These are phyloP conservation scores for Druon quercuslanigerum DNA, from an alignment of 1,140 invertebrate genomes.

Conservation along the genomic window DNA sequence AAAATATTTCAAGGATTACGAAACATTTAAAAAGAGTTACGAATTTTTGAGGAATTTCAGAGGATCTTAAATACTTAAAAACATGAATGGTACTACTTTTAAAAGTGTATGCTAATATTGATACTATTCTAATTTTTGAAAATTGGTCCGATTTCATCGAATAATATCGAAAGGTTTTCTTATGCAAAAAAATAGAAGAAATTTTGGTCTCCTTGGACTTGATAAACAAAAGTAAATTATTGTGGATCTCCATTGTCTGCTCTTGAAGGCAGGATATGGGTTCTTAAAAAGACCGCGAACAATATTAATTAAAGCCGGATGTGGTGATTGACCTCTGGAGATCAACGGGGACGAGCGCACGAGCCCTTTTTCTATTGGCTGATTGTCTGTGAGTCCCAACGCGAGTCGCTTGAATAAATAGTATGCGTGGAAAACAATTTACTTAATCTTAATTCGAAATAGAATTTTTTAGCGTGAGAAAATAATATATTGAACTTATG, in stretches of 20 bases:
- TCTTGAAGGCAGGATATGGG: constrained; percentile 57
- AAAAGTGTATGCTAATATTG: too few relatives aligned
- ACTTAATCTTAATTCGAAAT: neutral
- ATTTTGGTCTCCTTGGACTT: too few relatives aligned
- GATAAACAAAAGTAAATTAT: neutral
- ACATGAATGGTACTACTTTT: too few relatives aligned
- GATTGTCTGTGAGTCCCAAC: neutral
- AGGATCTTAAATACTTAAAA: too few relatives aligned
- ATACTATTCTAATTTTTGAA: too few relatives aligned
- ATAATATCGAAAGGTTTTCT: too few relatives aligned
- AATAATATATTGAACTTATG: too few relatives aligned
- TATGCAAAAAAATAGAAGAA: neutral
- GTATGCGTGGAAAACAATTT: neutral
- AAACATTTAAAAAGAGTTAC: too few relatives aligned
- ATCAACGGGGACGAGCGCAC: constrained; percentile 53
- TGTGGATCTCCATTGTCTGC: neutral
- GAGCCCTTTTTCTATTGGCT: constrained; percentile 51
- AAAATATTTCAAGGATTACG: too few relatives aligned
- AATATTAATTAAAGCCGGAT: constrained; percentile 70
- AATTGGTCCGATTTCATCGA: too few relatives aligned
- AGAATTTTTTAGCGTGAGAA: neutral
- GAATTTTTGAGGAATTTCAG: too few relatives aligned
- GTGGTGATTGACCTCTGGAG: constrained; percentile 65
- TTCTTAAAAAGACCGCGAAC: constrained; percentile 64
- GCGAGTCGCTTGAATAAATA: neutral